Percentiles rank a stretch among this genome's conserved stretches.
Conservation (phyloP, 1,140 invertebrate species). For the Trigoniulus corallinus region DNA sequence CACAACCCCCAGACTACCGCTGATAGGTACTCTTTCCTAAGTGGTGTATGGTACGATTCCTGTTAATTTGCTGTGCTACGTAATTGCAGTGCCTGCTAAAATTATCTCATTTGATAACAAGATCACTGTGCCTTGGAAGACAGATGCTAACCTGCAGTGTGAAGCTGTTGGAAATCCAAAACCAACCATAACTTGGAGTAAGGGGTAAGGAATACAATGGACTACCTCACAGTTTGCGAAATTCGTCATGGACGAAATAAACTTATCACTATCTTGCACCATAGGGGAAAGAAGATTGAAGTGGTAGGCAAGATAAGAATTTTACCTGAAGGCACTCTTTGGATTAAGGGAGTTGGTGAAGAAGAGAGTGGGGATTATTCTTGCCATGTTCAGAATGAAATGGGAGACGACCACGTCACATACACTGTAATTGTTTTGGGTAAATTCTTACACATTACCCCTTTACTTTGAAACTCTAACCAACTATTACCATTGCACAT, state of each 20-base stretch:
- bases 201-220: neutral
- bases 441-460: slow-evolving; percentile 1
- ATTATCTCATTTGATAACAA: slow-evolving; percentile 61
- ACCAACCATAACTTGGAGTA: slow-evolving; percentile 40
- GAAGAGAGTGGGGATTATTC: slow-evolving; percentile 14
- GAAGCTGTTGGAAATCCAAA: slow-evolving; percentile 50
- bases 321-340: slow-evolving; percentile 4
- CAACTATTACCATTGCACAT: too few species aligned
- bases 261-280: neutral
- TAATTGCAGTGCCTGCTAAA: slow-evolving; percentile 59
- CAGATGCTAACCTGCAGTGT: slow-evolving; percentile 57
- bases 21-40: too few species aligned
- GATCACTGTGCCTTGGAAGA: slow-evolving; percentile 57
- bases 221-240: neutral
- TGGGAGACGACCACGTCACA: slow-evolving; percentile 15
- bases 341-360: neutral
- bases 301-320: neutral
- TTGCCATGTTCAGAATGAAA: slow-evolving; percentile 44
- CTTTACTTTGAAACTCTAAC: too few species aligned
- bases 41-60: too few species aligned
- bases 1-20: too few species aligned
- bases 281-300: neutral
- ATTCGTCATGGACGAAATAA: neutral
- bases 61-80: too few species aligned
- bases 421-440: slow-evolving; percentile 1